Evolutionary conservation across 1,140 invertebrate species (phyloP).

Genomic region (Heliconius himera): DNA sequence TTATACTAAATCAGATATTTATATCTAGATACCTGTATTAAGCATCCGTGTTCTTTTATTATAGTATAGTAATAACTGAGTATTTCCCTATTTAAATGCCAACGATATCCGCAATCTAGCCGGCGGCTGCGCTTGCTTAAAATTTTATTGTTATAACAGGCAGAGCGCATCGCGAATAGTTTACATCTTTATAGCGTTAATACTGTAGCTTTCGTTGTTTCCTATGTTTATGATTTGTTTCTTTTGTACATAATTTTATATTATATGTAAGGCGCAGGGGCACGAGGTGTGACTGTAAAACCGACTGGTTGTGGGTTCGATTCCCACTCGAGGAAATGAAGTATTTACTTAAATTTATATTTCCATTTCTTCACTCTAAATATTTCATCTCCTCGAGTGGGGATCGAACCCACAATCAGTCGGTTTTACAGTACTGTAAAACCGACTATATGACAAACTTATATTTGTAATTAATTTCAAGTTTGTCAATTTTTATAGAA

Average conservation of each 20-base stretch:
- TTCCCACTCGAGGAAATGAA: too few relatives aligned
- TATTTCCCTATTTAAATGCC: conserved; percentile 18
- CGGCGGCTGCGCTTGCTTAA: conserved; percentile 20
- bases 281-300: too few relatives aligned
- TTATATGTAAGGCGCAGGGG: too few relatives aligned
- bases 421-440: too few relatives aligned
- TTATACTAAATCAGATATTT: not conserved
- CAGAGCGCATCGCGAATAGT: conserved; percentile 13
- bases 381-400: too few relatives aligned
- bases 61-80: conserved; percentile 3
- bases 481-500: too few relatives aligned
- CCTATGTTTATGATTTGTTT: not conserved
- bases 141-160: conserved; percentile 23
- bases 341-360: too few relatives aligned
- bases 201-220: not conserved
- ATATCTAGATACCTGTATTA: not conserved
- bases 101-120: conserved; percentile 16
- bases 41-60: not conserved
- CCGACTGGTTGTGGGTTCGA: too few relatives aligned
- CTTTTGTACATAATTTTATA: not conserved
- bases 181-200: conserved; percentile 18
- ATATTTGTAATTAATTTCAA: too few relatives aligned
- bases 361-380: too few relatives aligned
- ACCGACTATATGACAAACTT: too few relatives aligned
- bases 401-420: too few relatives aligned